These are phyloP conservation scores for Cerastis leucographa DNA, from an alignment of 2,888 invertebrate genomes.

Conservation along the genomic window DNA sequence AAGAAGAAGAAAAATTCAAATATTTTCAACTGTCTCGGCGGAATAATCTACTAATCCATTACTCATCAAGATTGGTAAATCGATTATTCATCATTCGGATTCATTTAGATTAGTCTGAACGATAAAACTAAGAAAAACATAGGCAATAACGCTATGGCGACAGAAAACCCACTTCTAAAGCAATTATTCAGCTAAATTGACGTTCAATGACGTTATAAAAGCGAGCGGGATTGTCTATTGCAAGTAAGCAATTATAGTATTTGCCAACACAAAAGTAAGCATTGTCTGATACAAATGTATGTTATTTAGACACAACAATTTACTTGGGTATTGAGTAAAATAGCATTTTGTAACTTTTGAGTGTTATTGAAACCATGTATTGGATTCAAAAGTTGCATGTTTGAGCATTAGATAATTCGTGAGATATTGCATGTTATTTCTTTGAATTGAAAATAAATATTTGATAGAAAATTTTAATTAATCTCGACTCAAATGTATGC, in stretches of 20 bases:
- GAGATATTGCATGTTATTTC: background rate
- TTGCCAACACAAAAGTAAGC: slow-evolving; percentile 20
- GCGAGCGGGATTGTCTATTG: slow-evolving; percentile 15
- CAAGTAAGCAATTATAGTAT: slow-evolving; percentile 11
- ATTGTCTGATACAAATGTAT: slow-evolving; percentile 15
- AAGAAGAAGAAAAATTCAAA: too few species aligned
- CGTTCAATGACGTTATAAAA: slow-evolving; percentile 27
- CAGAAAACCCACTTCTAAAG: slow-evolving; percentile 9
- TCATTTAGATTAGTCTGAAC: background rate
- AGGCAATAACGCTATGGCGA: slow-evolving; percentile 18
- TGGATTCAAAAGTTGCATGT: background rate
- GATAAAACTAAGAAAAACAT: background rate
- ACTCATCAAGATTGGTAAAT: background rate
- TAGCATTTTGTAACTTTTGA: background rate
- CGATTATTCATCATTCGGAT: background rate
- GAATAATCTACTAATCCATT: background rate
- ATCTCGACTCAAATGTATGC: too few species aligned
- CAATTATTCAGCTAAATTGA: slow-evolving; percentile 23
- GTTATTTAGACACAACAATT: slow-evolving; percentile 7
- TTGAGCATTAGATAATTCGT: background rate
- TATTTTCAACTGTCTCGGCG: background rate
- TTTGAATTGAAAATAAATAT: too few species aligned
- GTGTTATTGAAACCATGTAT: background rate
- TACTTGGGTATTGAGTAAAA: slow-evolving; percentile 15
- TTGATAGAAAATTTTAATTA: background rate